Evolutionary conservation across 2,888 invertebrate species (phyloP).

Genomic region (Ptilodon capucinus): DNA sequence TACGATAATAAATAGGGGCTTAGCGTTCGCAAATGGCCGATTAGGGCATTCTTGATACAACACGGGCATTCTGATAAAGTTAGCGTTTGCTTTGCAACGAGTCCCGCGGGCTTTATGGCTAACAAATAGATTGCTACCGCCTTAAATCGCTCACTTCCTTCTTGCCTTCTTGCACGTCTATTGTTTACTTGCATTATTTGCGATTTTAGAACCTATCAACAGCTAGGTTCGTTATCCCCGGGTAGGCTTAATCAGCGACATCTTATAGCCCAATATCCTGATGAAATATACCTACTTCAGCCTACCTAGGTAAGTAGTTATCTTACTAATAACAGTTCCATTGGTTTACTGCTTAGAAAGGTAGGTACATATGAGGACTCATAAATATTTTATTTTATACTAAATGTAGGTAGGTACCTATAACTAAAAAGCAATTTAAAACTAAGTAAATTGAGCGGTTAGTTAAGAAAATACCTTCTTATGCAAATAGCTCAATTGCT

Average conservation of each 20-base stretch:
- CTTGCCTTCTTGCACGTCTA: slow-evolving; percentile 11
- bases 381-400: too few species aligned
- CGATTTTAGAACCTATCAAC: too few species aligned
- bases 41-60: slow-evolving; percentile 74
- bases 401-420: too few species aligned
- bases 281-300: too few species aligned
- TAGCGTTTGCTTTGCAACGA: slow-evolving; percentile 68
- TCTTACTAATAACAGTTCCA: too few species aligned
- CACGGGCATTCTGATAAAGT: slow-evolving; percentile 74
- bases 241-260: too few species aligned
- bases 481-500: slow-evolving; percentile 30
- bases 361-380: too few species aligned
- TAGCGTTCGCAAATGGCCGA: slow-evolving; percentile 71
- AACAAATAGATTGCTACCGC: slow-evolving; percentile 55
- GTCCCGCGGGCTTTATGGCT: slow-evolving; percentile 61
- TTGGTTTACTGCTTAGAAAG: too few species aligned
- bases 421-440: slow-evolving; percentile 7
- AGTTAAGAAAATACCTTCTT: slow-evolving; percentile 22
- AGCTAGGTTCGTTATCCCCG: too few species aligned
- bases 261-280: too few species aligned
- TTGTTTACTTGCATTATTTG: background rate
- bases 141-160: slow-evolving; percentile 57
- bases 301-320: too few species aligned
- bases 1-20: slow-evolving; percentile 74
- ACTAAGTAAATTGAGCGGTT: slow-evolving; percentile 19